Evolutionary conservation across 2,888 invertebrate species (phyloP).

Genomic region (Lasioglossum zephyrum): DNA sequence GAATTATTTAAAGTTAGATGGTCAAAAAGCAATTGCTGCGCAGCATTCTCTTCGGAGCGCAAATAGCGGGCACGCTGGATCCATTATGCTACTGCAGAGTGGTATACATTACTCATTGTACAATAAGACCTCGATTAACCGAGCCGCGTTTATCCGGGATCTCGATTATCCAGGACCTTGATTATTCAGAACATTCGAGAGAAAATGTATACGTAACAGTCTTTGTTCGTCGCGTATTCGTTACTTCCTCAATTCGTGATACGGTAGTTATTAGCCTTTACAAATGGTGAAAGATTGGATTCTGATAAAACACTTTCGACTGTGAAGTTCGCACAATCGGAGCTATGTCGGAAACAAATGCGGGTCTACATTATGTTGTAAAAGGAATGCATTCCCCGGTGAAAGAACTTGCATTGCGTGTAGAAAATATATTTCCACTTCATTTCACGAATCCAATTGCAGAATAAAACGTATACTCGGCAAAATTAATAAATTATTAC

Average conservation of each 20-base stretch:
- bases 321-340: background rate
- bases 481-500: background rate
- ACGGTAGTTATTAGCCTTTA: background rate
- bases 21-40: background rate
- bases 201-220: background rate
- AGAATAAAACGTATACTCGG: background rate
- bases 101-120: conserved; percentile 6
- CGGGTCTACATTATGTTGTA: background rate
- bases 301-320: background rate
- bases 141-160: conserved; percentile 4
- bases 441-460: background rate
- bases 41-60: background rate
- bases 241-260: background rate
- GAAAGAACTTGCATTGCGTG: background rate
- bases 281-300: background rate
- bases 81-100: background rate
- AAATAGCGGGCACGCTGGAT: background rate
- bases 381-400: background rate
- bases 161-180: conserved; percentile 7
- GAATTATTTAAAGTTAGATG: background rate
- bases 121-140: conserved; percentile 12
- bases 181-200: conserved; percentile 8
- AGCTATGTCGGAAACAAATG: background rate
- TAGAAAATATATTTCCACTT: background rate
- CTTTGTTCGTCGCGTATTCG: background rate